phyloP scores from a whole-genome alignment of 2,113 vertebrate species.

The Brachirus orientalis region DNA sequence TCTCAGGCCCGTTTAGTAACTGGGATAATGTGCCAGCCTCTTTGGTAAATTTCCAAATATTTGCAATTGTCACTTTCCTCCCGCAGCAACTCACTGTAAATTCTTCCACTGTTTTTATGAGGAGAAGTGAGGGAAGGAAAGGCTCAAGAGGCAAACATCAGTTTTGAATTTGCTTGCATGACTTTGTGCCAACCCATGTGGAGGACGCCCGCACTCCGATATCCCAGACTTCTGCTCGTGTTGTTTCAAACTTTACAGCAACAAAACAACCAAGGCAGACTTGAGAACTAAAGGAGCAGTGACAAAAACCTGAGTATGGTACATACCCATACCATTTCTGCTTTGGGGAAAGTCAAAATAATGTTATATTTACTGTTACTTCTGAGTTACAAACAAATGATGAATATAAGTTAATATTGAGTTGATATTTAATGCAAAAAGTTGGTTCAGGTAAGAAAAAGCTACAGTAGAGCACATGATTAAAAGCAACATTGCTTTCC shows the following conservation, averaged over 20 bases:
- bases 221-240: slow-evolving; percentile 19
- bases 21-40: slow-evolving; percentile 36
- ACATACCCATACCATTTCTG: no score
- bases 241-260: slow-evolving; percentile 17
- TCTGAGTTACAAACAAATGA: no score
- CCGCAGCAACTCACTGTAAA: slow-evolving; percentile 35
- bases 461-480: not conserved
- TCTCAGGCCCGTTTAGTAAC: slow-evolving; percentile 44
- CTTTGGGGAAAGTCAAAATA: no score
- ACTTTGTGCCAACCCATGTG: slow-evolving; percentile 51
- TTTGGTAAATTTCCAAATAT: slow-evolving; percentile 57
- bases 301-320: slow-evolving; percentile 11
- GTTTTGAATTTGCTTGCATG: slow-evolving; percentile 53
- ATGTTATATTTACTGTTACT: no score
- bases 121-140: slow-evolving; percentile 22
- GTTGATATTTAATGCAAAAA: slow-evolving; percentile 1
- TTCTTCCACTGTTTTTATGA: not conserved
- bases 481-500: not conserved
- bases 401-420: no score
- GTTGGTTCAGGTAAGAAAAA: not conserved
- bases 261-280: slow-evolving; percentile 1
- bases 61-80: slow-evolving; percentile 39
- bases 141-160: slow-evolving; percentile 27
- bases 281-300: slow-evolving; percentile 8
- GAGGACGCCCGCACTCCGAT: slow-evolving; percentile 42